Evolutionary conservation across 2,888 invertebrate genomes (phyloP), one percentile per base, ranked within the genome.

Genomic region (Andrena minutula): DNA sequence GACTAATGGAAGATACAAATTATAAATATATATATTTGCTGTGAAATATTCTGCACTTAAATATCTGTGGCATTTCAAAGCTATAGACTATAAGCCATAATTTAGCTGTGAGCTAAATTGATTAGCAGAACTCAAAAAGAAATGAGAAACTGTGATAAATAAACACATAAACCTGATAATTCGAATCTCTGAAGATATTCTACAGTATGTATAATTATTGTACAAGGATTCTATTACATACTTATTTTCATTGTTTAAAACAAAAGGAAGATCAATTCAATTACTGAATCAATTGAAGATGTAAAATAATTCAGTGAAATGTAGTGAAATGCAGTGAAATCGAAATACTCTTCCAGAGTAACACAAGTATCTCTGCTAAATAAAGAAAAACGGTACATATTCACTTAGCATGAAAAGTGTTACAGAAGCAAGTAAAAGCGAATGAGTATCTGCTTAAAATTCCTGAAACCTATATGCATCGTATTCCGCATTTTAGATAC

Each of bases 1-100:
- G 93, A 97, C 98, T 98, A 94, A 81, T 91, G 28, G n/a, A 69
- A 78, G 61, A 82, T 58, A 83, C 49, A 84, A 70, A 73, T 75
- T 32, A 51, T 20, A 65, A 73, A 65, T 30, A n/a, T 78, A 58
- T 66, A 77, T 64, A 61, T 73, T 41, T 47, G 49, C 61, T 66
- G 30, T n/a, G 16, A 72, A 68, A n/a, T 28, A 47, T 10, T 20
- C 10, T 12, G 5, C 32, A 8, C 12, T 10, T 3, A 30, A 20
- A 41, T 23, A 56, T 66, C n/a, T 7, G 23, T 1, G 51, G 51
- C 51, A 20, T 20, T 20, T 20, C 53, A 20, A 53, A 53, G 8
- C 53, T 53, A 23, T 20, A 10, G 20, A n/a, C n/a, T n/a, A n/a
- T n/a, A n/a, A n/a, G n/a, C n/a, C n/a, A n/a, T n/a, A n/a, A n/a